Conservation (phyloP, 2,888 invertebrate species). For the Hemistola chrysoprasaria region DNA sequence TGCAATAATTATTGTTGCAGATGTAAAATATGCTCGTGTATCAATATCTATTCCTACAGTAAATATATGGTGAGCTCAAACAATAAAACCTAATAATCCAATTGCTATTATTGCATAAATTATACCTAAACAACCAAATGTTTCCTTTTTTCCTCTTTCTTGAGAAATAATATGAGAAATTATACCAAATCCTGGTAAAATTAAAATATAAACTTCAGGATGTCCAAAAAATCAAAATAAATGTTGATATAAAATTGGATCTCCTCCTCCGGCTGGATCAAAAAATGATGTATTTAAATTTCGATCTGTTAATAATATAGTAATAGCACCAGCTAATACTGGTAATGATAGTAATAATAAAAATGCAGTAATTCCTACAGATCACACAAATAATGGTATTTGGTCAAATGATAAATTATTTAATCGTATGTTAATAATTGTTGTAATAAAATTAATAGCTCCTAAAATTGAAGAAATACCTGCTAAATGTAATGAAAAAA, state of each 20-base stretch:
- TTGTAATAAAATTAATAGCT: slow-evolving; percentile 90
- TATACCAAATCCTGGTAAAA: slow-evolving; percentile 91
- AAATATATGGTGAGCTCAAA: slow-evolving; percentile 93
- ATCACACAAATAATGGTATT: slow-evolving; percentile 88
- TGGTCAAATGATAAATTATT: slow-evolving; percentile 83
- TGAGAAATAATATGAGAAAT: slow-evolving; percentile 89
- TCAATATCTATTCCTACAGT: slow-evolving; percentile 92
- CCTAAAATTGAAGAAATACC: slow-evolving; percentile 89
- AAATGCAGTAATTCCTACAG: slow-evolving; percentile 79
- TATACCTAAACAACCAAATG: slow-evolving; percentile 88
- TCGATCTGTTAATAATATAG: slow-evolving; percentile 90
- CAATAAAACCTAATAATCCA: slow-evolving; percentile 91
- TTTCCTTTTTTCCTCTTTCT: slow-evolving; percentile 89
- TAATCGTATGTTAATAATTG: slow-evolving; percentile 87
- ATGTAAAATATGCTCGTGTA: slow-evolving; percentile 92
- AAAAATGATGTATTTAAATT: slow-evolving; percentile 92
- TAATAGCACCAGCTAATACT: slow-evolving; percentile 90
- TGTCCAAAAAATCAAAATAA: slow-evolving; percentile 95
- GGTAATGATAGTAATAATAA: slow-evolving; percentile 86
- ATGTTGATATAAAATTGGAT: slow-evolving; percentile 91
- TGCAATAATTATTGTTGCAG: slow-evolving; percentile 93
- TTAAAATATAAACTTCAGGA: slow-evolving; percentile 93
- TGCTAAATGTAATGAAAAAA: slow-evolving; percentile 89
- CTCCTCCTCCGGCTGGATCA: slow-evolving; percentile 90
- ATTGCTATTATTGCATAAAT: slow-evolving; percentile 93